Evolutionary conservation across 2,888 invertebrate genomes (phyloP).

Genomic region (Minunthozetes semirufus): DNA sequence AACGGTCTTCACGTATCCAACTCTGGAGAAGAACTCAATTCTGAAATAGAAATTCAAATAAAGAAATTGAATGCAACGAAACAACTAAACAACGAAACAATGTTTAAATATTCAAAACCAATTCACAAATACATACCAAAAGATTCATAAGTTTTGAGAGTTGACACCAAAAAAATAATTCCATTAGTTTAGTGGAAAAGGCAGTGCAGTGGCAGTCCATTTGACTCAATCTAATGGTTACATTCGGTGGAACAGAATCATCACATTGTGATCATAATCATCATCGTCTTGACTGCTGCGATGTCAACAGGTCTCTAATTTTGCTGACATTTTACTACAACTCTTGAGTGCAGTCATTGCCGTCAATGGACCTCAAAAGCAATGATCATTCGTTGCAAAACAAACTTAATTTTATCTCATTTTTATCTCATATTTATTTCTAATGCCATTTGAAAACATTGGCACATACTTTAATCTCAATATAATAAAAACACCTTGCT

Average conservation of each 20-base stretch:
- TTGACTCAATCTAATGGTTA: constrained; percentile 4
- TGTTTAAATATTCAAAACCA: constrained; percentile 1
- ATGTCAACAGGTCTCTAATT: constrained; percentile 31
- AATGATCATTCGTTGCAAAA: constrained; percentile 21
- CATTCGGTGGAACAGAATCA: constrained; percentile 26
- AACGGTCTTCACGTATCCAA: not conserved
- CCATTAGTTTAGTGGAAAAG: not conserved
- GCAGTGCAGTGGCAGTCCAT: not conserved
- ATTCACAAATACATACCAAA: not conserved
- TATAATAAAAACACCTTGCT: no score
- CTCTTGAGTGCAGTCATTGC: not conserved
- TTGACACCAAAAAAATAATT: not conserved
- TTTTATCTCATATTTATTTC: constrained; percentile 26
- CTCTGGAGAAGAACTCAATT: not conserved
- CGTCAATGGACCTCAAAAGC: constrained; percentile 25
- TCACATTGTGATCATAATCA: constrained; percentile 25
- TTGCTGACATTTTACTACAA: constrained; percentile 8
- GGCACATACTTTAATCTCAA: no score
- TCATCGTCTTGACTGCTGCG: constrained; percentile 10
- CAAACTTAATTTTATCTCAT: constrained; percentile 4
- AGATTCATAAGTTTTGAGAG: not conserved
- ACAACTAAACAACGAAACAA: no score
- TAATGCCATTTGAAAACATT: constrained; percentile 2
- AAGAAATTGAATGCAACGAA: not conserved
- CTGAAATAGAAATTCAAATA: not conserved